phyloP scores from a whole-genome alignment of 2,797 vertebrate genomes.

The Oreortyx pictus region DNA sequence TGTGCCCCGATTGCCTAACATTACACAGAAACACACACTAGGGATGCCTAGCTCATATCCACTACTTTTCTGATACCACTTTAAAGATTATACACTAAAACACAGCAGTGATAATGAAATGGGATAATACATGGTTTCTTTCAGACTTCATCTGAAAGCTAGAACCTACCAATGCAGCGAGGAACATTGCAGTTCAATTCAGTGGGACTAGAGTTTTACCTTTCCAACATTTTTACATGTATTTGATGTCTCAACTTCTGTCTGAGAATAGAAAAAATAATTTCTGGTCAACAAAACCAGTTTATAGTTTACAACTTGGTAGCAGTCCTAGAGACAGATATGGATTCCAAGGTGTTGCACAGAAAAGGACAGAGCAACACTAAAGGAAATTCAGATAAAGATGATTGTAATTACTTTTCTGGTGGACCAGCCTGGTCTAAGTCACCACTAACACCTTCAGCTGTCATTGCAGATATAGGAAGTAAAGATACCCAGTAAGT shows the following conservation, averaged over 20 bases:
- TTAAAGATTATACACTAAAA: not conserved
- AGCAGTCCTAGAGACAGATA: not conserved
- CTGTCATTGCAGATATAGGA: not conserved
- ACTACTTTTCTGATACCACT: not conserved
- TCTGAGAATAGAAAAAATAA: not conserved
- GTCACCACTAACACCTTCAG: not conserved
- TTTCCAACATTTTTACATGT: fast-evolving
- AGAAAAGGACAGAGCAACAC: not conserved
- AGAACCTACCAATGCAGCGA: fast-evolving
- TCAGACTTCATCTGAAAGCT: not conserved
- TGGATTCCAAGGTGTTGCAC: not conserved
- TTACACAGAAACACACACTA: not conserved
- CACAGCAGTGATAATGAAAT: not conserved
- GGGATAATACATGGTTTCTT: fast-evolving
- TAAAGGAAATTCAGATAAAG: not conserved
- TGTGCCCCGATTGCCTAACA: not conserved
- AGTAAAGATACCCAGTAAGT: not conserved
- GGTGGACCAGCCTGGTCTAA: not conserved
- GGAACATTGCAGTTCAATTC: not conserved
- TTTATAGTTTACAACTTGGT: not conserved
- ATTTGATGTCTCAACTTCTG: not conserved
- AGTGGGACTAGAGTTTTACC: not conserved
- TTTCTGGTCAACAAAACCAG: not conserved
- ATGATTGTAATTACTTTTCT: not conserved
- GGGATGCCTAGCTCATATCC: not conserved